These are phyloP conservation scores for Eubasilissa regina DNA, from an alignment of 1,140 invertebrate genomes.

Conservation along the genomic window DNA sequence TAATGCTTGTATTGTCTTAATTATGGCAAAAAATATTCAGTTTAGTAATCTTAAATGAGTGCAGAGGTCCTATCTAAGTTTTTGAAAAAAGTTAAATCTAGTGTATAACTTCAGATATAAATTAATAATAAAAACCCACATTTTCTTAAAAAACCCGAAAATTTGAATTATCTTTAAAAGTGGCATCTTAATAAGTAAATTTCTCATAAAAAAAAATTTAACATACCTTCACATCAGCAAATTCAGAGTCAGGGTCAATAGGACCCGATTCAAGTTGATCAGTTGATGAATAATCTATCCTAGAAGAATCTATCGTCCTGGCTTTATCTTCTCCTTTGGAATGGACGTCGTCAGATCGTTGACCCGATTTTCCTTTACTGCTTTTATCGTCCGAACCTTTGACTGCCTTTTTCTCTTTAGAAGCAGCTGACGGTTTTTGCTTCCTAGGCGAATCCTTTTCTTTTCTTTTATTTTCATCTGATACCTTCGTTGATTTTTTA, in stretches of 20 bases:
- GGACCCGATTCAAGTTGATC: conserved; percentile 16
- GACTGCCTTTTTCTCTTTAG: neutral
- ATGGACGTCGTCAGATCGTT: neutral
- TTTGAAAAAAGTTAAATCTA: too few relatives aligned
- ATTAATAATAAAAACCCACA: too few relatives aligned
- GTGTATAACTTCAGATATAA: too few relatives aligned
- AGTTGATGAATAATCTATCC: neutral
- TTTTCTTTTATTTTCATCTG: neutral
- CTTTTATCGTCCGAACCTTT: conserved; percentile 18
- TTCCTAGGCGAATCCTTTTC: conserved; percentile 9
- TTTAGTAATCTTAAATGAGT: too few relatives aligned
- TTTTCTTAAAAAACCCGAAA: too few relatives aligned
- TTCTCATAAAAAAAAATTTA: too few relatives aligned
- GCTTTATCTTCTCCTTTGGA: conserved; percentile 16
- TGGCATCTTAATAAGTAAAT: too few relatives aligned
- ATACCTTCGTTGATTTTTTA: conserved; percentile 5
- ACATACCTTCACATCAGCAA: conserved; percentile 47
- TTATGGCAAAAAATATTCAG: too few relatives aligned
- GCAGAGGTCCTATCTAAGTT: too few relatives aligned
- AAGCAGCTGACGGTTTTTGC: neutral
- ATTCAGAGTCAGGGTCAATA: conserved; percentile 55
- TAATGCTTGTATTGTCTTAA: too few relatives aligned
- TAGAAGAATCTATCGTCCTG: neutral
- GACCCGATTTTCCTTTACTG: neutral
- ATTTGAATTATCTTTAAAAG: too few relatives aligned